A percentile compares a stretch with the other conserved stretches of the same genome.
Conservation (phyloP, 2,113 vertebrate species). For the Brienomyrus brachyistius region DNA sequence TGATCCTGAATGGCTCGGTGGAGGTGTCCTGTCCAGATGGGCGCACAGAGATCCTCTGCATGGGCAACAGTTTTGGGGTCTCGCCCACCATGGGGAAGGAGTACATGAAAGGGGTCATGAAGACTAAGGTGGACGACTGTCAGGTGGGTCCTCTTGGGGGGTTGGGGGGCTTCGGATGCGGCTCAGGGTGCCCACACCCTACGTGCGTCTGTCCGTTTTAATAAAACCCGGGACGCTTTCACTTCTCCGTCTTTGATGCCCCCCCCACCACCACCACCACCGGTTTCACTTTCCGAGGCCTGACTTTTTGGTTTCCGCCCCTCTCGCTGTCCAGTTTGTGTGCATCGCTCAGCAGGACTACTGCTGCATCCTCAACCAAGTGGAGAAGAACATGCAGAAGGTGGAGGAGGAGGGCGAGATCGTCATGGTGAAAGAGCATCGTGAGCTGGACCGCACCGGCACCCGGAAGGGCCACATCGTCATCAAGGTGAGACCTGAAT, state of each 20-base stretch:
- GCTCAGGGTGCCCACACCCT: not conserved
- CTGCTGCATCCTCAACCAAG: slow-evolving; percentile 97
- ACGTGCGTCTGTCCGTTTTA: too few species aligned
- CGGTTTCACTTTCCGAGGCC: not conserved
- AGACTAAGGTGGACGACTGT: slow-evolving; percentile 98
- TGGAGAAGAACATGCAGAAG: slow-evolving; percentile 99
- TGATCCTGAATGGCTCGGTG: slow-evolving; percentile 96
- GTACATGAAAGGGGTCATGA: slow-evolving; percentile 97
- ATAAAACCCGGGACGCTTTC: not conserved
- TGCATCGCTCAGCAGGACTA: slow-evolving; percentile 99
- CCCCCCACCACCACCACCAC: not conserved
- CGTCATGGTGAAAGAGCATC: slow-evolving; percentile 98
- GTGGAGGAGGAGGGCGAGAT: slow-evolving; percentile 98
- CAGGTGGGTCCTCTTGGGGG: slow-evolving; percentile 65
- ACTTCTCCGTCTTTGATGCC: not conserved
- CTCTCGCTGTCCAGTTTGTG: slow-evolving; percentile 75
- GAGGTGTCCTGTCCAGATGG: slow-evolving; percentile 89
- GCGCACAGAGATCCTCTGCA: slow-evolving; percentile 88
- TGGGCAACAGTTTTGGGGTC: slow-evolving; percentile 98
- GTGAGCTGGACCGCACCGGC: slow-evolving; percentile 92
- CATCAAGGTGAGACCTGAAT: slow-evolving; percentile 71
- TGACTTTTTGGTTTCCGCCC: not conserved
- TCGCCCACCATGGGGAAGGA: slow-evolving; percentile 96
- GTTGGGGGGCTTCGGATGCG: not conserved
- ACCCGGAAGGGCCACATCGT: slow-evolving; percentile 98